Conservation (phyloP, 2,113 vertebrate genomes). For the Siniperca chuatsi region DNA sequence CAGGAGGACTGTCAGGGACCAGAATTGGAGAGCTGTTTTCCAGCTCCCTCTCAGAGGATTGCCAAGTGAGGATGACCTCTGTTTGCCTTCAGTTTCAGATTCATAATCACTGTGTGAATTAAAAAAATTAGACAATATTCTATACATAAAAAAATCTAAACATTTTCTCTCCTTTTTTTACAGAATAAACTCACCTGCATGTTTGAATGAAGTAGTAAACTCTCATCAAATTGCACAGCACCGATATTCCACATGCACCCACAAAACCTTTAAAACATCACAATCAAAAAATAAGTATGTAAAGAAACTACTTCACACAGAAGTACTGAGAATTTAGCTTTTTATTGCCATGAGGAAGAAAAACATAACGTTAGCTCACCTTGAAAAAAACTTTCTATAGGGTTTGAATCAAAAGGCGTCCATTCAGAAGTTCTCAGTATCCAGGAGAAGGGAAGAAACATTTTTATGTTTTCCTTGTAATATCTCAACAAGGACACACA, state of each 20-base stretch:
- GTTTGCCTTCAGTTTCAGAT: constrained; percentile 24
- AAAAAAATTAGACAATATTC: neutral
- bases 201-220: constrained; percentile 86
- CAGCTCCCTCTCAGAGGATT: constrained; percentile 58
- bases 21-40: constrained; percentile 78
- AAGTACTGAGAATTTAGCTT: neutral
- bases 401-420: constrained; percentile 69
- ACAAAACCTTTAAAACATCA: constrained; percentile 82
- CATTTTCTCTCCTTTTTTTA: neutral
- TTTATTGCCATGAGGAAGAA: neutral
- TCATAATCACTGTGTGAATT: constrained; percentile 53
- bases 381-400: constrained; percentile 84
- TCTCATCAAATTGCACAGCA: constrained; percentile 88
- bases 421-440: constrained; percentile 75
- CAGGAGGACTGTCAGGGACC: constrained; percentile 80
- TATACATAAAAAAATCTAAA: neutral
- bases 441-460: constrained; percentile 79
- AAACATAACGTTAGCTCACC: constrained; percentile 77
- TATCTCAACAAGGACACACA: neutral
- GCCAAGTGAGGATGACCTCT: constrained; percentile 8
- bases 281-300: neutral
- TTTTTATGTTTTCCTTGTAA: constrained; percentile 47
- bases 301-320: neutral
- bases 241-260: constrained; percentile 86
- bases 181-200: constrained; percentile 84